phyloP scores from a whole-genome alignment of 1,140 invertebrate genomes.

The Drosophila novamexicana region DNA sequence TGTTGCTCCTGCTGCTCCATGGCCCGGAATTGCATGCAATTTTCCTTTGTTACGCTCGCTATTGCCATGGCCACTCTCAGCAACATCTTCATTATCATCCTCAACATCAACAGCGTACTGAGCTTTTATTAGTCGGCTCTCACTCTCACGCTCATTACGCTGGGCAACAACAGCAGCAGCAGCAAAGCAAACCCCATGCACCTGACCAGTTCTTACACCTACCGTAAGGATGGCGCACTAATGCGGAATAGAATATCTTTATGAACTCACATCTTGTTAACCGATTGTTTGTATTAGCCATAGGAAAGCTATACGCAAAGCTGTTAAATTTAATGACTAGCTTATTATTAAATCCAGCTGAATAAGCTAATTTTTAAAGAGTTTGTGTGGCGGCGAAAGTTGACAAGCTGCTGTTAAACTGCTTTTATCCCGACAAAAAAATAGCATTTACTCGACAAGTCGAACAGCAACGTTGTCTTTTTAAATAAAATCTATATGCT shows the following conservation, averaged over 20 bases:
- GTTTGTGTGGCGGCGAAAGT: too few species aligned
- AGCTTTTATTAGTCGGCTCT: conserved; percentile 47
- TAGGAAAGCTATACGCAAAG: not conserved
- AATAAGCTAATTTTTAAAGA: conserved; percentile 6
- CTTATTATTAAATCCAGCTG: not conserved
- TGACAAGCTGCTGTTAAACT: too few species aligned
- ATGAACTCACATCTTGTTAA: not conserved
- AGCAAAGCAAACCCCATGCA: conserved; percentile 3
- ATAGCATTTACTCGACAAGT: too few species aligned
- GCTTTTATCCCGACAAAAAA: too few species aligned
- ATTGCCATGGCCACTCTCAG: conserved; percentile 31
- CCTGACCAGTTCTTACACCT: conserved; percentile 22
- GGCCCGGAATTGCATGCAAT: conserved; percentile 58
- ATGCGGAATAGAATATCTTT: not conserved
- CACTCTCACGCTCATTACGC: conserved; percentile 57
- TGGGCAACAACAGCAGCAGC: conserved; percentile 6
- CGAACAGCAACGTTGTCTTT: too few species aligned
- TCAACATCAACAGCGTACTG: conserved; percentile 15
- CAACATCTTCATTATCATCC: conserved; percentile 25
- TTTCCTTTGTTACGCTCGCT: conserved; percentile 51
- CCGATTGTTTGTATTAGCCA: not conserved
- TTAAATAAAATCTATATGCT: too few species aligned
- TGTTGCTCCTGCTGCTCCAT: conserved; percentile 1
- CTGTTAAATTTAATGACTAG: conserved; percentile 4
- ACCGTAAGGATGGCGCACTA: not conserved